Conservation (phyloP, 2,113 vertebrate species). For the Panthera uncia region DNA sequence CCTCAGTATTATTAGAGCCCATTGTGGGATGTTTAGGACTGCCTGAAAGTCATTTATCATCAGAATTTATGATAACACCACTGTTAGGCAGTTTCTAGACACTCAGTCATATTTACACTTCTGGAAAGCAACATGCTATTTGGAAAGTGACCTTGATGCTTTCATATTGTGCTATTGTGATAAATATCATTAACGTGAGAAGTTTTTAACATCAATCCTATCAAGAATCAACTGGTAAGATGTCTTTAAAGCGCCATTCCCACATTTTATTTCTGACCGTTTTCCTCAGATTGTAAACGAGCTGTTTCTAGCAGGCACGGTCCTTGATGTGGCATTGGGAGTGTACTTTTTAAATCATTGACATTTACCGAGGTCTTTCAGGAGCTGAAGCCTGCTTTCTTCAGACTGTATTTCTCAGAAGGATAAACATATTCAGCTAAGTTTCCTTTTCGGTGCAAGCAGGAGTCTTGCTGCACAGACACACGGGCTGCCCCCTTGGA, state of each 20-base stretch:
- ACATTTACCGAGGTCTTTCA: constrained; percentile 38
- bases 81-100: constrained; percentile 41
- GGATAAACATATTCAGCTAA: neutral
- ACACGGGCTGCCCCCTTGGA: neutral
- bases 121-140: constrained; percentile 32
- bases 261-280: constrained; percentile 29
- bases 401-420: constrained; percentile 10
- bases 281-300: constrained; percentile 10
- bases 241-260: constrained; percentile 27
- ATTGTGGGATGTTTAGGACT: constrained; percentile 47
- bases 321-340: constrained; percentile 18
- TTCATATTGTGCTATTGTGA: neutral
- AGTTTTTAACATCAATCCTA: constrained; percentile 44
- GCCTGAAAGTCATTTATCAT: constrained; percentile 67
- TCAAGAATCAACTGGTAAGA: constrained; percentile 32
- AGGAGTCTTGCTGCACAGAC: neutral
- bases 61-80: constrained; percentile 62
- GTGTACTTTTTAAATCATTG: constrained; percentile 42
- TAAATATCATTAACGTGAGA: constrained; percentile 34
- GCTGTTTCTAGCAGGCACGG: neutral
- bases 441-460: neutral
- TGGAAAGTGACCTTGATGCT: constrained; percentile 50
- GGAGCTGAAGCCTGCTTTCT: constrained; percentile 17
- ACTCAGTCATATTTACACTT: constrained; percentile 54
- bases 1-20: constrained; percentile 65